Base-by-base conservation (phyloP, 2,797 vertebrate species). In the Danio choprae region DNA sequence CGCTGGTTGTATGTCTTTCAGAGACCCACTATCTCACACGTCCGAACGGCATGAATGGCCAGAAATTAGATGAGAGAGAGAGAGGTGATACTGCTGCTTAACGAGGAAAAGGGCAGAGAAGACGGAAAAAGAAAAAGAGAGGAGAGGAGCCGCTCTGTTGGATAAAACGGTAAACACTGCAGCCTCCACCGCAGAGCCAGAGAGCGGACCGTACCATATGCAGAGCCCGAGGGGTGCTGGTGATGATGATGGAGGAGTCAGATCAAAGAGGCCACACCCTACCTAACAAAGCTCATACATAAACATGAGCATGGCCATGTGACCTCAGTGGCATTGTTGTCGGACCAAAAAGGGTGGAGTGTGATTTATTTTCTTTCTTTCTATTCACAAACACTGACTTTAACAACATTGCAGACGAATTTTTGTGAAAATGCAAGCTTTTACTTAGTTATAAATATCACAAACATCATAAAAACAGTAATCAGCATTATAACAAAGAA, bases 111-210 rank as follows among this genome's bases (percentile, higher is more conserved):
- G 16, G 44, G 48, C 4, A 59, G 22, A 48, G 43, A 56, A 18
- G 46, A 20, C 4, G 40, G 62, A 22, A 46, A 79, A n/a, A 13
- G 15, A 53, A 16, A 56, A 18, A 2, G 20, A 44, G 65, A 50
- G 22, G 36, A 36, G 41, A 50, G 51, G 41, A 10, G 20, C 41
- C 43, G 71, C n/a, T 59, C 62, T 85, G 86, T 83, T 89, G 88
- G 88, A 92, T 92, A 91, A 94, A 91, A 93, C 89, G 72, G 87
- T 89, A 88, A 87, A 91, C 91, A 90, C 93, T 92, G 94, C 95
- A 92, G 93, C 92, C 90, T 86, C 88, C 89, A 90, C 92, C 88
- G 92, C 93, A 95, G 93, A 94, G 91, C 94, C 93, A 95, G 93
- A 94, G 91, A 94, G 93, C 93, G 92, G 94, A 92, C 87, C 81